A percentile compares a stretch with the other conserved stretches of the same genome.
Conservation (phyloP, 2,113 vertebrate species). For the Okapia johnstoni region DNA sequence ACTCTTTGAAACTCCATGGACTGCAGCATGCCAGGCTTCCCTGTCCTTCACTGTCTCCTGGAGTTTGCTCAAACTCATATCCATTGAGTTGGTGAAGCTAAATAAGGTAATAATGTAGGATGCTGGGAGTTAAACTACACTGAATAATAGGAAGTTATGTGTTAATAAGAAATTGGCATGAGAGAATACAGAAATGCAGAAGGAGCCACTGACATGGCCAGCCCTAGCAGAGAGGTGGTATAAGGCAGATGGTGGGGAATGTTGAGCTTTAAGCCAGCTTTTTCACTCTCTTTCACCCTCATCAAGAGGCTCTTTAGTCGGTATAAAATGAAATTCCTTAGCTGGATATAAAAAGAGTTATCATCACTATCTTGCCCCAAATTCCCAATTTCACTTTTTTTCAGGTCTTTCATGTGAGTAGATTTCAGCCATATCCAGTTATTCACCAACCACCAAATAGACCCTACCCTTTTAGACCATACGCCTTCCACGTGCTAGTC, state of each 20-base stretch:
- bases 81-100: neutral
- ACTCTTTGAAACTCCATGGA: neutral
- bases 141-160: neutral
- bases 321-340: neutral
- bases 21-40: neutral
- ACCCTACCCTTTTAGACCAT: neutral
- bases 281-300: neutral
- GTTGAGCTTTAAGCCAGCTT: neutral
- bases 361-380: neutral
- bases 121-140: neutral
- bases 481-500: neutral
- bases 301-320: neutral
- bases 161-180: neutral
- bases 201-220: accelerated
- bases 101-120: neutral
- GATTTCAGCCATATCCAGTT: neutral
- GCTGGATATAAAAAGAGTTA: neutral
- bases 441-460: neutral
- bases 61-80: neutral
- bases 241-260: accelerated
- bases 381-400: neutral
- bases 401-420: neutral
- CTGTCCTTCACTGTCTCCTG: neutral
- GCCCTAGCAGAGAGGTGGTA: accelerated
- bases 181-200: neutral